phyloP scores from a whole-genome alignment of 2,888 invertebrate genomes.

The Amphimallon solstitiale region DNA sequence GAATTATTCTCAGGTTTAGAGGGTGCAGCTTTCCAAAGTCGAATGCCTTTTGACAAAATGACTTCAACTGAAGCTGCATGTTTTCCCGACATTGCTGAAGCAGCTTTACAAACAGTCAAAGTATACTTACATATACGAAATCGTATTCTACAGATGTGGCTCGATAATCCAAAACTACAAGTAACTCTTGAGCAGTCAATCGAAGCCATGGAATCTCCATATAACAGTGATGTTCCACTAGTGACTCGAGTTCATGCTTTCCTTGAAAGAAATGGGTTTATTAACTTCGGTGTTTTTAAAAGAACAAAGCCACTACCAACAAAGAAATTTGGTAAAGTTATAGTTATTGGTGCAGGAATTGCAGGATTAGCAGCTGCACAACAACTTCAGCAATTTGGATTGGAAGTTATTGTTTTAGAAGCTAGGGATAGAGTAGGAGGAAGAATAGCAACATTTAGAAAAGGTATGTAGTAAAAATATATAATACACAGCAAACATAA shows the following conservation, averaged over 20 bases:
- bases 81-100: constrained; percentile 90
- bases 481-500: constrained; percentile 64
- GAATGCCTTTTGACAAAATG: constrained; percentile 94
- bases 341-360: constrained; percentile 81
- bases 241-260: constrained; percentile 89
- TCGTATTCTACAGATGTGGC: constrained; percentile 91
- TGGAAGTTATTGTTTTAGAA: constrained; percentile 91
- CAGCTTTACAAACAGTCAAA: constrained; percentile 83
- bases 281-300: constrained; percentile 97
- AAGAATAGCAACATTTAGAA: constrained; percentile 94
- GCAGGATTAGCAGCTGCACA: constrained; percentile 95
- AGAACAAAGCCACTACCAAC: constrained; percentile 77
- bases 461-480: constrained; percentile 69
- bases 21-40: constrained; percentile 93
- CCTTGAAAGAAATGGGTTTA: constrained; percentile 94
- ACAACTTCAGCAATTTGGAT: constrained; percentile 94
- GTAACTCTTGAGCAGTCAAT: constrained; percentile 83
- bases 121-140: constrained; percentile 93
- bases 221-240: constrained; percentile 89
- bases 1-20: constrained; percentile 70
- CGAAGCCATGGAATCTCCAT: constrained; percentile 88
- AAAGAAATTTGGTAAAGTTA: constrained; percentile 73
- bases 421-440: constrained; percentile 95
- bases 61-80: constrained; percentile 93
- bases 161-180: constrained; percentile 94